Evolutionary conservation across 2,888 invertebrate genomes (phyloP), one percentile per base, ranked within the genome.

Genomic region (Oligia strigilis): DNA sequence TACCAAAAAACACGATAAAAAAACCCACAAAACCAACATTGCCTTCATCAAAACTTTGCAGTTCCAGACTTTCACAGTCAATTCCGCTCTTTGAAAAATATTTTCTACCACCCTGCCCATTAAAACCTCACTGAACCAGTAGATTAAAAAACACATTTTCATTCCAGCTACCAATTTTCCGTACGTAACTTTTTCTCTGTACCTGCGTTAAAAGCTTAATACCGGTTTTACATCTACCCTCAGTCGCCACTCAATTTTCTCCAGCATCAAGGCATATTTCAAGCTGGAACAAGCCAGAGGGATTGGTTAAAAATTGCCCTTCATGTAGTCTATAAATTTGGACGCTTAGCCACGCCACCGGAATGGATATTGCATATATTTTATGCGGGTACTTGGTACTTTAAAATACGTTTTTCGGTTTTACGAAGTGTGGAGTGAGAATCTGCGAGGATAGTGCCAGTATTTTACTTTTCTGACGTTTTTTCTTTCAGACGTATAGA

Each of bases 301-400:
- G 95, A 95, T 94, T 92, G 94, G 92, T 93, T 94, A 95, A 96
- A 96, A 96, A 96, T 95, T 94, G 92, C 92, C 88, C 89, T 84
- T 86, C 94, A 78, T 95, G 95, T 95, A 92, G 88, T 88, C 93
- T 92, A 94, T 96, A 95, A 94, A 95, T 95, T 92, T 87, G 85
- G 91, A 85, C 72, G 88, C 80, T 84, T 87, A 88, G 88, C 90
- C 87, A 77, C 77, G 88, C 90, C 88, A 87, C 72, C 83, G 86
- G 73, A 81, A 86, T 83, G 85, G 89, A 88, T 88, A 90, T 88
- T 87, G 89, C 88, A 84, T 88, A 84, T 89, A 90, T 90, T 87
- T 89, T 85, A 89, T 86, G 82, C 72, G 80, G 60, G 64, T 52
- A 62, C 75, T 69, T 49, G 76, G 72, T 81, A 13, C 71, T 84